Conservation (phyloP, 2,888 invertebrate species). For the Unio pictorum region DNA sequence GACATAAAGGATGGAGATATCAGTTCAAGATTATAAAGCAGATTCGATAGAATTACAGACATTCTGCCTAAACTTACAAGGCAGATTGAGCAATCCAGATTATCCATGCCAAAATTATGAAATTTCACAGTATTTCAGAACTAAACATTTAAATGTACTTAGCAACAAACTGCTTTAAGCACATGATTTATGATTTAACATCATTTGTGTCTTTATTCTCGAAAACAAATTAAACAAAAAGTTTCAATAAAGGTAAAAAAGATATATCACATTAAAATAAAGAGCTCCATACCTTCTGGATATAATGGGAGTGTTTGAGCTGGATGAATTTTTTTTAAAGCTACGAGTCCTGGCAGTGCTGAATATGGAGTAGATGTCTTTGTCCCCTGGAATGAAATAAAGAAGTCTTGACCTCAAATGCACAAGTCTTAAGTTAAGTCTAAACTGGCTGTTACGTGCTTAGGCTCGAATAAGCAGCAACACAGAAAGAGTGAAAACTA, state of each 20-base stretch:
- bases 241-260: not conserved
- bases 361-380: constrained; percentile 50
- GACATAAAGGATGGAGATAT: too few species aligned
- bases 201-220: not conserved
- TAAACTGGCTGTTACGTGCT: not conserved
- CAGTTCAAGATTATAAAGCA: too few species aligned
- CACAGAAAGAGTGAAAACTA: too few species aligned
- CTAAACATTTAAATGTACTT: too few species aligned
- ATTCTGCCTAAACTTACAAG: too few species aligned
- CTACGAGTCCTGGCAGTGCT: constrained; percentile 56
- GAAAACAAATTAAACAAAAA: not conserved
- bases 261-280: not conserved
- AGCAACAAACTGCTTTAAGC: not conserved
- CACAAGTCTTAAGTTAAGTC: not conserved
- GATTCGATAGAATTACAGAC: too few species aligned
- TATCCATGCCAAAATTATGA: too few species aligned
- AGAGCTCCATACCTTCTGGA: constrained; percentile 17
- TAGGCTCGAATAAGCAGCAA: too few species aligned
- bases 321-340: constrained; percentile 48
- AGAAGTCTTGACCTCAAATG: not conserved
- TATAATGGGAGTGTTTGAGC: constrained; percentile 22
- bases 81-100: too few species aligned
- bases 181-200: not conserved
- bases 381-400: constrained; percentile 25
- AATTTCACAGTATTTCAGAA: too few species aligned